Conservation (phyloP, 2,797 vertebrate species). For the Malacoctenus gilli region DNA sequence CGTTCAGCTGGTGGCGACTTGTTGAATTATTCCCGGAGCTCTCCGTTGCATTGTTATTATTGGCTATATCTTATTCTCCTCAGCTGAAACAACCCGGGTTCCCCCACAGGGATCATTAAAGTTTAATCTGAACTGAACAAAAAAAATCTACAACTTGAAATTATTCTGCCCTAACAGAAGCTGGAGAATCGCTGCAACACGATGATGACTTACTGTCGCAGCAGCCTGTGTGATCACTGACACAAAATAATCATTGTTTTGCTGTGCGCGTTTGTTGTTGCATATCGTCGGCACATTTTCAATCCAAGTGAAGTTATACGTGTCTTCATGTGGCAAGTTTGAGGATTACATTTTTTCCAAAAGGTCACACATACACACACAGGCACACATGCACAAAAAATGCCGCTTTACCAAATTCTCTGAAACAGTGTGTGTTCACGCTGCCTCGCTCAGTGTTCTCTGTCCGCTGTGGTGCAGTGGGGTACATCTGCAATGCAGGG, state of each 20-base stretch:
- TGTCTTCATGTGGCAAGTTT: slow-evolving; percentile 13
- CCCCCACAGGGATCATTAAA: slow-evolving; percentile 63
- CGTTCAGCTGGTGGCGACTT: slow-evolving; percentile 44
- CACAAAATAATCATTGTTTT: slow-evolving; percentile 51
- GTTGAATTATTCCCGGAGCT: slow-evolving; percentile 61
- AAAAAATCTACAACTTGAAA: slow-evolving; percentile 64
- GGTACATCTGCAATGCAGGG: slow-evolving; percentile 78
- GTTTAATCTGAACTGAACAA: slow-evolving; percentile 63
- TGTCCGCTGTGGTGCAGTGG: slow-evolving; percentile 67
- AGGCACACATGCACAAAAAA: no score
- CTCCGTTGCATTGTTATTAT: slow-evolving; percentile 63
- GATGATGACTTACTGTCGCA: slow-evolving; percentile 37
- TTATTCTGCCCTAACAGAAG: slow-evolving; percentile 48
- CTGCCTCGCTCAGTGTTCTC: slow-evolving; percentile 53
- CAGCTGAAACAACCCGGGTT: slow-evolving; percentile 51
- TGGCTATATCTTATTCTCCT: slow-evolving; percentile 62
- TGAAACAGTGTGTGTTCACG: slow-evolving; percentile 45
- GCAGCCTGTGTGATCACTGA: slow-evolving; percentile 42
- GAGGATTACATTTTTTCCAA: no score
- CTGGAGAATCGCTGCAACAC: slow-evolving; percentile 30
- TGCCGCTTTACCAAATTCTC: slow-evolving; percentile 43
- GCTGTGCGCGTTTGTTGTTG: slow-evolving; percentile 25
- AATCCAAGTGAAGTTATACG: background rate
- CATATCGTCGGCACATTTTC: slow-evolving; percentile 14
- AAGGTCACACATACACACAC: no score